Evolutionary conservation across 2,888 invertebrate genomes (phyloP), one percentile per base, ranked within the genome.

Genomic region (Thymelicus sylvestris): DNA sequence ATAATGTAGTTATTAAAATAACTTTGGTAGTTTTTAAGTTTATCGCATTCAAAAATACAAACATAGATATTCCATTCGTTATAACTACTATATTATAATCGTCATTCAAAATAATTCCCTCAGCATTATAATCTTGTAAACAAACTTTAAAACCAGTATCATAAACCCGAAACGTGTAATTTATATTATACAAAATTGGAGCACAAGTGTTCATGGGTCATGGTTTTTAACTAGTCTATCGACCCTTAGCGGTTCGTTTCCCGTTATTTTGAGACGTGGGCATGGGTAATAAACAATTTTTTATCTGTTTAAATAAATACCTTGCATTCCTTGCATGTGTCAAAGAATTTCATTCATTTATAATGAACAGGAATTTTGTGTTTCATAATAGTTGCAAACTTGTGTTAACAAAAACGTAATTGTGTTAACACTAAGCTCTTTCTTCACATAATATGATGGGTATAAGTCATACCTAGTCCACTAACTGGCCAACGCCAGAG

Each of bases 231-330:
- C 73, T 67, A 67, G 72, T 73, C 67, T 72, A 64, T 71, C 60
- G 72, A 73, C 72, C 72, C 72, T 77, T 73, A 72, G 73, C 74
- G 75, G 74, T 70, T 71, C 69, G 61, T 60, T 72, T 74, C 71
- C 77, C 74, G 75, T 78, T 77, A 75, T 39, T 70, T 59, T 8
- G 60, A 52, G 64, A 67, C 71, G 70, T 63, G 73, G 74, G 57
- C 73, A 73, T 66, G 63, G 74, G 71, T 74, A 73, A 66, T 67
- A 73, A 76, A 73, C 66, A 74, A 68, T 72, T 67, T 66, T 71
- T 73, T 67, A 50, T 74, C 15, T 66, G 48, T 38, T 52, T 41
- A 61, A 60, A 67, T 19, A 48, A 69, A 69, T 13, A 59, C 38
- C 38, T 48, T 50, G 31, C 38, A 44, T 44, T 44, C 44, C 7